Percentiles rank a stretch among this genome's conserved stretches.
Evolutionary conservation across 2,888 invertebrate species (phyloP).

Genomic region (Maniola hyperantus): DNA sequence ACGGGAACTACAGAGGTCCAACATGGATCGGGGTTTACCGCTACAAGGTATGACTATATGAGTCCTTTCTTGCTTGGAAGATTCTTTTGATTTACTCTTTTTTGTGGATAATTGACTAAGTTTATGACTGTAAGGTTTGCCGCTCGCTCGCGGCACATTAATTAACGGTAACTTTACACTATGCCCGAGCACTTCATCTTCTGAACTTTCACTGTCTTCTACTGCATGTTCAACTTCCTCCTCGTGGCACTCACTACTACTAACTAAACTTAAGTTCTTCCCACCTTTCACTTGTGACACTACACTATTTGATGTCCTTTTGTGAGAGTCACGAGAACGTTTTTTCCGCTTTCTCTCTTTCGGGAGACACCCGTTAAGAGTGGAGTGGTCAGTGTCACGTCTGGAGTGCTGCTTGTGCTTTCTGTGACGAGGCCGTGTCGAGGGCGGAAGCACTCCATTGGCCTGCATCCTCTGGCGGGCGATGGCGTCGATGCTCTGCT

Average conservation of each 20-base stretch:
- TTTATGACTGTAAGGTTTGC: conserved; percentile 81
- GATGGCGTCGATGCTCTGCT: conserved; percentile 78
- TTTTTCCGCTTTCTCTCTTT: conserved; percentile 71
- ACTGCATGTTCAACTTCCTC: conserved; percentile 56
- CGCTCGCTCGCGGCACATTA: conserved; percentile 70
- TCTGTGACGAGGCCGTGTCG: conserved; percentile 64
- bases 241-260: conserved; percentile 76
- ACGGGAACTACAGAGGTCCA: conserved; percentile 74
- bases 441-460: conserved; percentile 64
- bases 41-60: conserved; percentile 72
- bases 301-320: conserved; percentile 64
- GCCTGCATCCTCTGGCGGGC: conserved; percentile 68
- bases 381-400: conserved; percentile 58
- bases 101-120: conserved; percentile 81
- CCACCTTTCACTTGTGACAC: conserved; percentile 76
- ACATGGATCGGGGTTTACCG: conserved; percentile 79
- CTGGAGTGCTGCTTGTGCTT: conserved; percentile 74
- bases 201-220: conserved; percentile 68
- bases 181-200: conserved; percentile 74
- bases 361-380: conserved; percentile 66
- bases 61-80: conserved; percentile 65
- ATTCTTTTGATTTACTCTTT: conserved; percentile 71
- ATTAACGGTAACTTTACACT: conserved; percentile 77
- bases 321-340: conserved; percentile 57
- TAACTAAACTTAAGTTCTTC: conserved; percentile 79